A percentile compares a stretch with the other conserved stretches of the same genome.
phyloP scores from a whole-genome alignment of 2,113 vertebrate species.

The Microtus pennsylvanicus region DNA sequence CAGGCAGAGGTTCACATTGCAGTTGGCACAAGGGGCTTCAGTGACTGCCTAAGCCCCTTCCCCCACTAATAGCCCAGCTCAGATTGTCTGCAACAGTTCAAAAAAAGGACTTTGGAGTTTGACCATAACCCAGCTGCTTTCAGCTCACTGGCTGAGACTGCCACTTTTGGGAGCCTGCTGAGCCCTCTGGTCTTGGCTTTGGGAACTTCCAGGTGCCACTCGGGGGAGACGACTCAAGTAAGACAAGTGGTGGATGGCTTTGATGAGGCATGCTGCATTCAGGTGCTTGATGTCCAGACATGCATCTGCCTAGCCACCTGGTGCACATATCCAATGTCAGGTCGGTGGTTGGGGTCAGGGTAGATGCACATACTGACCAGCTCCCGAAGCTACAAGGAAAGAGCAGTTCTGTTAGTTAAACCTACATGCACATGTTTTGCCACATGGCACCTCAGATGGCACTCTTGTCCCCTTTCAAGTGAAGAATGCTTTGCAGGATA shows the following conservation, averaged over 20 bases:
- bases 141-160: conserved; percentile 80
- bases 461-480: background rate
- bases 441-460: background rate
- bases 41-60: conserved; percentile 64
- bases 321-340: conserved; percentile 91
- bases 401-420: background rate
- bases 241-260: conserved; percentile 84
- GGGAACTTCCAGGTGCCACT: conserved; percentile 80
- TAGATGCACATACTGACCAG: conserved; percentile 94
- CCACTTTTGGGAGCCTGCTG: conserved; percentile 76
- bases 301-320: conserved; percentile 93
- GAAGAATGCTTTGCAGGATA: background rate
- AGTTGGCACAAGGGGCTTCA: conserved; percentile 76
- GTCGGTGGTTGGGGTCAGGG: conserved; percentile 90
- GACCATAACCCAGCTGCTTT: conserved; percentile 76
- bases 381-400: conserved; percentile 88
- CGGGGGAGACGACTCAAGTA: conserved; percentile 86
- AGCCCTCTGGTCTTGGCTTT: conserved; percentile 71
- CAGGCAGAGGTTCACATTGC: conserved; percentile 88
- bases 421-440: background rate
- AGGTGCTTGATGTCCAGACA: conserved; percentile 91
- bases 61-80: conserved; percentile 77
- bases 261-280: conserved; percentile 57
- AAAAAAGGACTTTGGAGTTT: conserved; percentile 85
- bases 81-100: conserved; percentile 84